These are phyloP conservation scores for Lepidonotus clava DNA, from an alignment of 2,888 invertebrate species.

Conservation along the genomic window DNA sequence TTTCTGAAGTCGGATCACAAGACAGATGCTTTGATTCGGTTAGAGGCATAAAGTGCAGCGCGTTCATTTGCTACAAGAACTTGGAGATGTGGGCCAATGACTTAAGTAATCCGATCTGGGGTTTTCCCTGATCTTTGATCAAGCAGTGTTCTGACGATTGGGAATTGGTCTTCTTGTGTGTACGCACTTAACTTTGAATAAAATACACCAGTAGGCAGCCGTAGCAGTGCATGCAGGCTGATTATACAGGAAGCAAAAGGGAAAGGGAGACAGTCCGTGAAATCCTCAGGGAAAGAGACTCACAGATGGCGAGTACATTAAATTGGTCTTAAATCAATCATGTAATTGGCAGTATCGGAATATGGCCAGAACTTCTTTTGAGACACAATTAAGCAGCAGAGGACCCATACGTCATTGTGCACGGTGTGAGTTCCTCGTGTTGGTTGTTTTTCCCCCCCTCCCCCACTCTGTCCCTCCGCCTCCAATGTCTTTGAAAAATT, in stretches of 20 bases:
- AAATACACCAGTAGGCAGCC: not conserved
- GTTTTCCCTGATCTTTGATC: conserved; percentile 2
- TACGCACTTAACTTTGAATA: conserved; percentile 13
- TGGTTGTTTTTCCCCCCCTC: not conserved
- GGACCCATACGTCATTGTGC: not conserved
- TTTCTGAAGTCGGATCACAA: not conserved
- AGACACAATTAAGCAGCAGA: not conserved
- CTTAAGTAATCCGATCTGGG: conserved; percentile 9
- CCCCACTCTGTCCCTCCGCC: not conserved
- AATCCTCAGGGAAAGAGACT: too few species aligned
- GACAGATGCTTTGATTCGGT: conserved; percentile 8
- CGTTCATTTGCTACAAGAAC: not conserved
- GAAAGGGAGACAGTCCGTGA: not conserved
- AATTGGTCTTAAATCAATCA: conserved; percentile 1
- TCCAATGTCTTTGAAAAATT: conserved; percentile 5
- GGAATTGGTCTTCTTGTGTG: not conserved
- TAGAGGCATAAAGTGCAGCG: not conserved
- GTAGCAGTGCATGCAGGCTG: not conserved
- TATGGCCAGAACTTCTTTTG: not conserved
- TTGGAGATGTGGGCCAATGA: not conserved
- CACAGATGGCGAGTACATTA: not conserved
- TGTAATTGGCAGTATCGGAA: not conserved
- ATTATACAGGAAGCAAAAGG: not conserved
- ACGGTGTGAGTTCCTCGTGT: not conserved
- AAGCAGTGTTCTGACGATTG: not conserved